Evolutionary conservation across 2,113 vertebrate species (phyloP), one percentile per base, ranked within the genome.

Genomic region (Poecilia latipinna): DNA sequence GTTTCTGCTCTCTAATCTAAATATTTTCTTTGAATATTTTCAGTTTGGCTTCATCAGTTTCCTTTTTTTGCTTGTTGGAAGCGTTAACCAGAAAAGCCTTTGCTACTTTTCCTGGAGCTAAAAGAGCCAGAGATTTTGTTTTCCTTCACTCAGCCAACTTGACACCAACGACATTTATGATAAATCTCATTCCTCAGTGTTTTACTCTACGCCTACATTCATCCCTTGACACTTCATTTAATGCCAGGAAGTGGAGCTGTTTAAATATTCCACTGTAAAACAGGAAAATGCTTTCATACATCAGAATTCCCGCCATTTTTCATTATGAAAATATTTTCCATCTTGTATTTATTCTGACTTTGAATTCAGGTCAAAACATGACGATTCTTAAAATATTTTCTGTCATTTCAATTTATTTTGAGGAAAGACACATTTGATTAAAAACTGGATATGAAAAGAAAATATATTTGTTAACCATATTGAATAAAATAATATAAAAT

Each of bases 51-150:
- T 28, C 12, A 35, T 12, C 4, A 7, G 13, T 35, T 69, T 57
- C 4, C 12, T 64, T 37, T 70, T 64, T 17, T 77, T 74, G 2
- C 4, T 37, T 73, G 29, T 78, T 54, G 68, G 75, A 70, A 26
- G 54, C 31, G 32, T n/a, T 7, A 3, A 51, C 66, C 33, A 72
- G 71, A 75, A 61, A 77, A 37, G 37, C 68, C 70, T 83, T 79
- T 75, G 39, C 44, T 85, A 65, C 51, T 60, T 51, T 62, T 8
- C 8, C 35, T 31, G 32, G 39, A 28, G 31, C 32, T 33, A 57
- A 61, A 39, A 80, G 72, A 74, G 69, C 26, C 29, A 26, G 37
- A 26, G 11, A 15, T 76, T 80, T 90, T 72, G 71, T 72, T 80
- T 35, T 83, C 81, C 61, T 44, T 78, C 8, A 68, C 62, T 39